Percentiles rank a stretch among this genome's conserved stretches.
Conservation (phyloP, 2,797 vertebrate genomes). For the Tamandua tetradactyla region DNA sequence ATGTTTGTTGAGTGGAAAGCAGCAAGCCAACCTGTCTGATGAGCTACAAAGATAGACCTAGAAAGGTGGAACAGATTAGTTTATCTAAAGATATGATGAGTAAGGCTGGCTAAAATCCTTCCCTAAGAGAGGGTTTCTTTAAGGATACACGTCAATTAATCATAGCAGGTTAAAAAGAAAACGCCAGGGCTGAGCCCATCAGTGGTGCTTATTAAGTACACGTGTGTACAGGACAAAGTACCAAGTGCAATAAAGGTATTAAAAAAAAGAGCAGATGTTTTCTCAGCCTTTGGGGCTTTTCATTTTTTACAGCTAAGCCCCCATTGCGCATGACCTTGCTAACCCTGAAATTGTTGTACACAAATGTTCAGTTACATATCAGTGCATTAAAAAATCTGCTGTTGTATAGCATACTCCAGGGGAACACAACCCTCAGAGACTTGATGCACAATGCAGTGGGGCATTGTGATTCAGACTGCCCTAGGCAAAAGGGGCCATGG, state of each 20-base stretch:
- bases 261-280: neutral
- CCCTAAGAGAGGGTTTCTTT: neutral
- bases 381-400: neutral
- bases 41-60: neutral
- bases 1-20: neutral
- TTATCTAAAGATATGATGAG: neutral
- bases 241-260: neutral
- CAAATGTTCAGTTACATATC: neutral
- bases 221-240: neutral
- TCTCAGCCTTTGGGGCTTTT: neutral
- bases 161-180: neutral
- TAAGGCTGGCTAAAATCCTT: neutral
- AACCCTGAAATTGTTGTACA: neutral
- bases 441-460: neutral
- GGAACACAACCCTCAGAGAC: neutral
- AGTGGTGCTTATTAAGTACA: neutral
- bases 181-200: neutral
- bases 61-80: neutral
- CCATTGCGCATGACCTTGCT: neutral
- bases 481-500: neutral
- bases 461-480: accelerated
- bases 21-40: slow-evolving; percentile 22
- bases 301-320: neutral
- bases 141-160: neutral
- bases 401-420: neutral